Percentiles rank a stretch among this genome's conserved stretches.
Evolutionary conservation across 2,888 invertebrate species (phyloP).

Genomic region (Caradrina clavipalpis): DNA sequence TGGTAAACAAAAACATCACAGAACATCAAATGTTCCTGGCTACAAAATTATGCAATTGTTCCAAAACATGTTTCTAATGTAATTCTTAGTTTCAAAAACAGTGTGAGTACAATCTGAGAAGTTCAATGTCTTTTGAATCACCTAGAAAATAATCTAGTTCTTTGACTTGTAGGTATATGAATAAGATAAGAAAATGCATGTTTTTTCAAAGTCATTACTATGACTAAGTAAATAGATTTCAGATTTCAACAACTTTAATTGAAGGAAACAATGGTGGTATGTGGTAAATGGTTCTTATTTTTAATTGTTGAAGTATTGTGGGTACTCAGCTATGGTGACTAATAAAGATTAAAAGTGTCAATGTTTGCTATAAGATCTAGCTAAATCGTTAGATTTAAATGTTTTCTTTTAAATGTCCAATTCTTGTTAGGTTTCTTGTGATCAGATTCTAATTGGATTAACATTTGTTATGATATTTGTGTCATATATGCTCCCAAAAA

Average conservation of each 20-base stretch:
- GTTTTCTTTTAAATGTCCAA: conserved; percentile 7
- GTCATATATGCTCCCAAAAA: conserved; percentile 26
- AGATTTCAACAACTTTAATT: neutral
- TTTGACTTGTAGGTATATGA: conserved; percentile 53
- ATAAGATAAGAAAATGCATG: conserved; percentile 26
- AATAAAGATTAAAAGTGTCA: conserved; percentile 22
- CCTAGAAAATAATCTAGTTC: conserved; percentile 39
- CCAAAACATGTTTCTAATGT: neutral
- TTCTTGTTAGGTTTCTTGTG: conserved; percentile 50
- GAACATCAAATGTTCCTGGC: no score
- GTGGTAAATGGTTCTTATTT: neutral
- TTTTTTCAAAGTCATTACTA: conserved; percentile 37
- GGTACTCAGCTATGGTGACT: conserved; percentile 20
- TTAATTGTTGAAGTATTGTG: conserved; percentile 24
- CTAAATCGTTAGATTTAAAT: neutral
- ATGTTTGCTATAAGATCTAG: conserved; percentile 11
- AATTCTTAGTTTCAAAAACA: neutral
- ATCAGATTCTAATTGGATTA: conserved; percentile 62
- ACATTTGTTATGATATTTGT: conserved; percentile 48
- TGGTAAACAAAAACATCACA: neutral
- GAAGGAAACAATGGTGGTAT: neutral
- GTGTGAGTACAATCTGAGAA: neutral
- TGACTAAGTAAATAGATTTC: conserved; percentile 31
- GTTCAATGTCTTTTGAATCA: conserved; percentile 54
- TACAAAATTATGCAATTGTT: neutral